These are phyloP conservation scores for Sesamia nonagrioides DNA, from an alignment of 1,140 invertebrate species.

Conservation along the genomic window DNA sequence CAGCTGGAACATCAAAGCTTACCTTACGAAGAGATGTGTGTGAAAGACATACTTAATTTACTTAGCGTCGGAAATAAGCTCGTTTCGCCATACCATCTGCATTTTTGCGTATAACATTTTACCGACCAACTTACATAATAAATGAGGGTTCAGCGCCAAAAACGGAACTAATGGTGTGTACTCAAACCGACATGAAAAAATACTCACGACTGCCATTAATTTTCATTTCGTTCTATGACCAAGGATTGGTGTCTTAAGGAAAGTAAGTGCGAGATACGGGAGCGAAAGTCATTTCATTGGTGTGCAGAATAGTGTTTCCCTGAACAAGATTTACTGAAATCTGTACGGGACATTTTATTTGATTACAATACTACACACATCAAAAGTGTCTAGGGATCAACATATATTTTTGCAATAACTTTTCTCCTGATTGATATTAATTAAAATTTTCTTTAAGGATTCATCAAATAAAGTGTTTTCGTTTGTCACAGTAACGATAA, in stretches of 20 bases:
- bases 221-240: slow-evolving; percentile 83
- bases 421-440: no score
- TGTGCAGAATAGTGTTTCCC: slow-evolving; percentile 64
- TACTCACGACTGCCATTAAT: slow-evolving; percentile 85
- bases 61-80: slow-evolving; percentile 59
- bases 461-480: no score
- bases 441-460: no score
- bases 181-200: slow-evolving; percentile 86
- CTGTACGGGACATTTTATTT: slow-evolving; percentile 14
- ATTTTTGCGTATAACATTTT: slow-evolving; percentile 67
- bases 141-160: slow-evolving; percentile 82
- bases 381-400: no score
- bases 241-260: slow-evolving; percentile 80
- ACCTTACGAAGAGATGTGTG: slow-evolving; percentile 34
- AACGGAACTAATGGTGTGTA: slow-evolving; percentile 85
- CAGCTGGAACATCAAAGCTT: slow-evolving; percentile 35
- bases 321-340: slow-evolving; percentile 45
- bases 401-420: no score
- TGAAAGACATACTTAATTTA: slow-evolving; percentile 46
- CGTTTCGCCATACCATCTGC: slow-evolving; percentile 68
- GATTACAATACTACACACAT: slow-evolving; percentile 5
- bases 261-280: slow-evolving; percentile 65
- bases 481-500: no score
- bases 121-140: slow-evolving; percentile 81
- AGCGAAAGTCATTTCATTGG: slow-evolving; percentile 71